These are phyloP conservation scores for Rhynchomys soricoides DNA, from an alignment of 2,113 vertebrate genomes.

Conservation along the genomic window DNA sequence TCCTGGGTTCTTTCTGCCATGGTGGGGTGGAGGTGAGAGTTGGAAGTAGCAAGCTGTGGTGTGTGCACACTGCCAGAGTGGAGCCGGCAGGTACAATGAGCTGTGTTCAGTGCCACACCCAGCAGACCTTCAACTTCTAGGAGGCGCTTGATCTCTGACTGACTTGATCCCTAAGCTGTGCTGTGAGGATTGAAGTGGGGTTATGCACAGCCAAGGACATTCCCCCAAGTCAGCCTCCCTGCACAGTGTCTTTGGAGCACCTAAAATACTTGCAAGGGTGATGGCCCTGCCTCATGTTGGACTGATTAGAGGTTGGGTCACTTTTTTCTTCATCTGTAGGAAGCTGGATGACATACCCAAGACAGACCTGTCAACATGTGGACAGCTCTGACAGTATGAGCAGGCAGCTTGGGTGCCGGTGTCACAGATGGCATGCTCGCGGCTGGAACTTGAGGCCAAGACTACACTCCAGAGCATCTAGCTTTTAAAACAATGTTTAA, in stretches of 20 bases:
- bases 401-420: not conserved
- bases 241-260: not conserved
- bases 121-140: not conserved
- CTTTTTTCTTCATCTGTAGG: not conserved
- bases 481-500: not conserved
- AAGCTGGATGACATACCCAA: too few species aligned
- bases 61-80: too few species aligned
- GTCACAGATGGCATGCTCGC: not conserved
- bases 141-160: not conserved
- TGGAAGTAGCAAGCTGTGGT: accelerated
- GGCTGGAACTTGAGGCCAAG: not conserved
- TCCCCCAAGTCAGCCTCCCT: not conserved
- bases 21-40: not conserved
- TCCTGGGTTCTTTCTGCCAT: not conserved
- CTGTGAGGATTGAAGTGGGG: not conserved
- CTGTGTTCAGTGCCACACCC: not conserved
- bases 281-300: too few species aligned
- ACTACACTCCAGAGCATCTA: not conserved
- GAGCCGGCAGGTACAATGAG: not conserved
- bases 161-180: too few species aligned
- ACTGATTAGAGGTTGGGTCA: not conserved
- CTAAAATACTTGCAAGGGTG: not conserved
- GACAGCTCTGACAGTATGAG: not conserved
- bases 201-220: not conserved
- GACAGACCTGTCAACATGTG: not conserved